Evolutionary conservation across 2,888 invertebrate genomes (phyloP).

Genomic region (Troglohyphantes excavatus): DNA sequence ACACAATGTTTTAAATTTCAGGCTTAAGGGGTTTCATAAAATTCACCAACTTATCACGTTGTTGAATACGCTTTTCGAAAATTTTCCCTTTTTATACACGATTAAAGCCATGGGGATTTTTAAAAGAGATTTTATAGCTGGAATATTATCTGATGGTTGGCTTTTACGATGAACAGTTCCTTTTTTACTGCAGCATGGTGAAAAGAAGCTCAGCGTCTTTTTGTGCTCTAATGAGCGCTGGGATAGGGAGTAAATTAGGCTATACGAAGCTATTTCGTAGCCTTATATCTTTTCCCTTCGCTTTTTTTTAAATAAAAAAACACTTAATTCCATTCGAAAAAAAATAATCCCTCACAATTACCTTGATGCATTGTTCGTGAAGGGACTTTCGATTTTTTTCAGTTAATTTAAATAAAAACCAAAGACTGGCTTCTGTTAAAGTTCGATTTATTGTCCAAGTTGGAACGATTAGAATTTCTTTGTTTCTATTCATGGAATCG

Average conservation of each 20-base stretch:
- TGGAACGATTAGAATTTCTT: neutral
- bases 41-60: neutral
- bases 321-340: neutral
- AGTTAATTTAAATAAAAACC: neutral
- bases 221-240: neutral
- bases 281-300: neutral
- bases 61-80: neutral
- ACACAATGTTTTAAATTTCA: too few relatives aligned
- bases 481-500: neutral
- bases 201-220: neutral
- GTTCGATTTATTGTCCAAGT: neutral
- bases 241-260: conserved; percentile 2
- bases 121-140: conserved; percentile 5
- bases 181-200: neutral
- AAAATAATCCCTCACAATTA: neutral
- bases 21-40: neutral
- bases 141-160: conserved; percentile 5
- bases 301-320: neutral
- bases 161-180: neutral
- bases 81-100: neutral
- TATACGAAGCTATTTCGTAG: neutral
- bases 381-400: neutral
- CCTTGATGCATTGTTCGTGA: neutral
- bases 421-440: neutral
- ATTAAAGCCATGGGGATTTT: neutral